Evolutionary conservation across 2,113 vertebrate genomes (phyloP).

Genomic region (Pygoscelis adeliae): DNA sequence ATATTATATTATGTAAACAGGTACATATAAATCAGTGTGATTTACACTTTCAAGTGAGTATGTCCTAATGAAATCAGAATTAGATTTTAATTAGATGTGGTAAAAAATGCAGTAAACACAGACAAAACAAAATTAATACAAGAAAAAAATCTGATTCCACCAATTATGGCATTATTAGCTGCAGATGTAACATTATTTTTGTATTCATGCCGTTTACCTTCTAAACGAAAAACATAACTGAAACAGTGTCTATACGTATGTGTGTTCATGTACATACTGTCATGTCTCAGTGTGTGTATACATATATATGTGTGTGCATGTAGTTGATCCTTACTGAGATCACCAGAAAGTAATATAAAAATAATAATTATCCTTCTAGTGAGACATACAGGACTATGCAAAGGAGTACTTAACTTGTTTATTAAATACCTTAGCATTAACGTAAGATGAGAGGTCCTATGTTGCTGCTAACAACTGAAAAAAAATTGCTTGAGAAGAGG

Average conservation of each 20-base stretch:
- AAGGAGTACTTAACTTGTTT: background rate
- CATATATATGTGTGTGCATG: background rate
- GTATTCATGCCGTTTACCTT: background rate
- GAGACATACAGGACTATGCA: background rate
- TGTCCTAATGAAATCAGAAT: background rate
- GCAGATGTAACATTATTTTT: background rate
- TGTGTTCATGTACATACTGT: background rate
- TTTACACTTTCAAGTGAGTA: background rate
- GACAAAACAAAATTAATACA: background rate
- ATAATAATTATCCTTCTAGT: background rate
- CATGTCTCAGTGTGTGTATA: background rate
- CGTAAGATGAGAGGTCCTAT: background rate
- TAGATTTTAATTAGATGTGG: background rate
- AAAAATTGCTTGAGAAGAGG: background rate
- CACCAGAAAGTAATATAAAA: background rate
- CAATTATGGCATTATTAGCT: background rate
- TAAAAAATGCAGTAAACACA: background rate
- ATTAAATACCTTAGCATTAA: background rate
- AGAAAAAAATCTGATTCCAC: background rate
- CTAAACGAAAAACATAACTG: background rate
- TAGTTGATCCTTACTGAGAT: background rate
- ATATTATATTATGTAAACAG: background rate
- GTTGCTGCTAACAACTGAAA: background rate
- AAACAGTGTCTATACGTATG: background rate
- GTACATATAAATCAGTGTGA: background rate